Base-by-base conservation (phyloP, 2,888 invertebrate species). In the Dorcus hopei region DNA sequence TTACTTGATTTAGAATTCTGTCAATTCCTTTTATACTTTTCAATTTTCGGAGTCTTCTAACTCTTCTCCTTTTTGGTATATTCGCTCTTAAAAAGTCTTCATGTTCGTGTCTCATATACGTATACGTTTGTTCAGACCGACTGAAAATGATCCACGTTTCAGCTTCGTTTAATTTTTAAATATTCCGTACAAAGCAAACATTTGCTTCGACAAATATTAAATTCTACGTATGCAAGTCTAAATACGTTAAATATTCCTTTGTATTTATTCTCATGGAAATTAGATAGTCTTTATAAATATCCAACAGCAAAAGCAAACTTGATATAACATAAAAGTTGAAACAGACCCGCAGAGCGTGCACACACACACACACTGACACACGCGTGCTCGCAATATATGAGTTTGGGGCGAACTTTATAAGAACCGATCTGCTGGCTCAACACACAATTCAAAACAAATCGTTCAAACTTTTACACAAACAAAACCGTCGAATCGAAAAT, bases 381-480 rank as follows among this genome's bases (percentile, higher is more conserved):
- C 26, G 26, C 26, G 26, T 33, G 26, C 26, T 33, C 4, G 26
- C 26, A 33, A 33, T 33, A 33, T 45, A 45, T 45, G 45, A 45
- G 45, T 45, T 45, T 14, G 9, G 45, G 45, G 26, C 26, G 26
- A 45, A 45, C 45, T 45, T 45, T 45, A 19, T 11, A 41, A 45
- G 45, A 45, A 19, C 45, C 45, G 45, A 45, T 52, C 52, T 16
- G 50, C 38, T 38, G 14, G 16, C 50, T 40, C 40, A 41, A 42
- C 47, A 56, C 39, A 42, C 59, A 67, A 67, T 66, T 66, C 64
- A 68, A 72, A 73, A 72, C 72, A 73, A 73, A 73, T 73, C 71
- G 72, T 68, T 69, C 61, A 58, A 67, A 73, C 70, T 67, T 74
- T 72, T 69, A 63, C 67, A 69, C 71, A 71, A 72, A 72, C 71